phyloP scores from a whole-genome alignment of 2,113 vertebrate species.

The Crotalus viridis region DNA sequence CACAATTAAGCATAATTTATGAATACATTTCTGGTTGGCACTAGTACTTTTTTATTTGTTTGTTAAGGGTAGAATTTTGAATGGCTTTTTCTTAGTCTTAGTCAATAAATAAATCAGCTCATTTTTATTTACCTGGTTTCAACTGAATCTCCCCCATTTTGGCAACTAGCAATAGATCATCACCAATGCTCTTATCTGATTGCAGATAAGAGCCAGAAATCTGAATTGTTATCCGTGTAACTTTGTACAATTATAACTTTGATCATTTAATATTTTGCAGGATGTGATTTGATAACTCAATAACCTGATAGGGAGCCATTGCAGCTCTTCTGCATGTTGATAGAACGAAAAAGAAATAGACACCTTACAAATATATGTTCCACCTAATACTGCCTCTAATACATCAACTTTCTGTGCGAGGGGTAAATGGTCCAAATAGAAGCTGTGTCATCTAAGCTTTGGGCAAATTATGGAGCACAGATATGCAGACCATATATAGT shows the following conservation, averaged over 20 bases:
- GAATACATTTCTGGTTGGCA: neutral
- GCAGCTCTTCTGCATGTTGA: too few relatives aligned
- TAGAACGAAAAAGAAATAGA: neutral
- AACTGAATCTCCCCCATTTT: neutral
- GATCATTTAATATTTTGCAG: neutral
- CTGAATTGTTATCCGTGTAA: neutral
- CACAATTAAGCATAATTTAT: neutral
- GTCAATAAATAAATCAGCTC: conserved; percentile 66
- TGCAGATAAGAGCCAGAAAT: neutral
- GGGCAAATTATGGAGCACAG: neutral
- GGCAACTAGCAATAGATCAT: neutral
- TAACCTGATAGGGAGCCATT: neutral
- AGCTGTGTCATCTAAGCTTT: neutral
- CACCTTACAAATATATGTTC: too few relatives aligned
- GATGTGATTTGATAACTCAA: neutral
- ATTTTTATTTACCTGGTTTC: conserved; percentile 48
- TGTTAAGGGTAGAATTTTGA: neutral
- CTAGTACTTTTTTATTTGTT: neutral
- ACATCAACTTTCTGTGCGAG: neutral
- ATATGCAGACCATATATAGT: neutral
- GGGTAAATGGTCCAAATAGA: neutral
- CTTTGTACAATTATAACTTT: neutral
- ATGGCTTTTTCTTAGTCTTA: conserved; percentile 37
- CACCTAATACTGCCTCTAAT: neutral
- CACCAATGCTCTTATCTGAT: neutral